phyloP scores from a whole-genome alignment of 2,797 vertebrate genomes.

The Phrynocephalus forsythii region DNA sequence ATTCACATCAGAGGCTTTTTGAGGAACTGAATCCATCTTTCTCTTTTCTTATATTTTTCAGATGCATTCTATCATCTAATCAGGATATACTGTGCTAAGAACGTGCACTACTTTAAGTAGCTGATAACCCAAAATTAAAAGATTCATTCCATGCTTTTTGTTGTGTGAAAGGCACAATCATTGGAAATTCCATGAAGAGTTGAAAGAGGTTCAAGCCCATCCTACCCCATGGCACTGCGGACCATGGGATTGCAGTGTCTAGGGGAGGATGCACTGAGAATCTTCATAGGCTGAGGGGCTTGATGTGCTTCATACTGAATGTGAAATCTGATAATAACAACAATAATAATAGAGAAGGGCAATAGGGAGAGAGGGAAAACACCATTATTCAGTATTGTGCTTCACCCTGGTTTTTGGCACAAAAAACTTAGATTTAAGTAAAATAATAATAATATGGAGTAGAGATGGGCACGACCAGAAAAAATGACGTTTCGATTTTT shows the following conservation, averaged over 20 bases:
- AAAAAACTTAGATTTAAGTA: conserved; percentile 45
- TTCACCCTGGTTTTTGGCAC: background rate
- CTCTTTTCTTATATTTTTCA: too few species aligned
- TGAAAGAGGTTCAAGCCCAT: too few species aligned
- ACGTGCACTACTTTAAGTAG: conserved; percentile 5
- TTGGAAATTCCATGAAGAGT: too few species aligned
- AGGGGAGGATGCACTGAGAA: background rate
- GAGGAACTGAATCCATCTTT: background rate
- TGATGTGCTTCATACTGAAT: too few species aligned
- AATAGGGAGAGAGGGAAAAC: background rate
- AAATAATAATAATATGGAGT: conserved; percentile 46
- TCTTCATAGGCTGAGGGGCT: too few species aligned
- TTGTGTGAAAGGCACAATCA: background rate
- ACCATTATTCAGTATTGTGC: conserved; percentile 6
- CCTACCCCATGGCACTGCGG: too few species aligned
- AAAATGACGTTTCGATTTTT: too few species aligned
- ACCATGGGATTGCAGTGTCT: background rate
- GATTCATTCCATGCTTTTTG: background rate
- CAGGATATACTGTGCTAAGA: background rate
- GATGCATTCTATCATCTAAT: too few species aligned
- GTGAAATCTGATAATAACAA: too few species aligned
- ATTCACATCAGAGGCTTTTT: too few species aligned
- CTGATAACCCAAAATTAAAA: conserved; percentile 9
- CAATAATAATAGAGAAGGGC: background rate
- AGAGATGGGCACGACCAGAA: too few species aligned